Evolutionary conservation across 1,140 invertebrate species (phyloP).

Genomic region (Drosophila subobscura): DNA sequence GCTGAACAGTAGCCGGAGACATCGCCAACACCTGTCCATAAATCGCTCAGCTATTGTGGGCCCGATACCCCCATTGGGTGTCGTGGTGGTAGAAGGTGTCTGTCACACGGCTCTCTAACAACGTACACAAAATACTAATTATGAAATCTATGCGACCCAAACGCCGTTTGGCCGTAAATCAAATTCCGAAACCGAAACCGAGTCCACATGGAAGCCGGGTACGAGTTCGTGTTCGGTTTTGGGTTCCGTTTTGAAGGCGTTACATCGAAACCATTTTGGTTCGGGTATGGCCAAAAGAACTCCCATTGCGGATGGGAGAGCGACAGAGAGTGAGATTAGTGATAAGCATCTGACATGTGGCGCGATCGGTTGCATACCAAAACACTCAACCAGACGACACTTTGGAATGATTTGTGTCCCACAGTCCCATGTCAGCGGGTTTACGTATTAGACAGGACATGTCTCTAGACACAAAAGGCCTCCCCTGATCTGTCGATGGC

Average conservation of each 20-base stretch:
- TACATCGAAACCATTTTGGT: slow-evolving; percentile 35
- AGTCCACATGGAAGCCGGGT: too few species aligned
- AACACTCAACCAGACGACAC: too few species aligned
- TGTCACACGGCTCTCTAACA: slow-evolving; percentile 5
- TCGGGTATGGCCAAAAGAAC: slow-evolving; percentile 1
- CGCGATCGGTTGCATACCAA: slow-evolving; percentile 33
- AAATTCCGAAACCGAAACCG: slow-evolving; percentile 16
- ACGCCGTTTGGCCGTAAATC: slow-evolving; percentile 24
- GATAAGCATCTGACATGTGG: slow-evolving; percentile 30
- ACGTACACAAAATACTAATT: slow-evolving; percentile 56
- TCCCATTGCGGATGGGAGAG: background rate
- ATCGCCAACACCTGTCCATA: slow-evolving; percentile 65
- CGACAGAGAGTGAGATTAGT: slow-evolving; percentile 12
- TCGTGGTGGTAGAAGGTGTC: slow-evolving; percentile 5
- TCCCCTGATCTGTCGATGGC: slow-evolving; percentile 1
- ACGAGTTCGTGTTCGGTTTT: background rate
- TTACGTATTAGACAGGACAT: slow-evolving; percentile 9
- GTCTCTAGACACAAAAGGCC: background rate
- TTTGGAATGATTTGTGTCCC: slow-evolving; percentile 17
- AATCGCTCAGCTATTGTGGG: slow-evolving; percentile 46
- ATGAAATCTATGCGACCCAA: slow-evolving; percentile 33
- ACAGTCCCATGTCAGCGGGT: slow-evolving; percentile 19
- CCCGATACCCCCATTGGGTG: slow-evolving; percentile 11
- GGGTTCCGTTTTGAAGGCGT: slow-evolving; percentile 35
- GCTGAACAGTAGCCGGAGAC: slow-evolving; percentile 48